These are phyloP conservation scores for Drosophila flavopinicola DNA, from an alignment of 2,888 invertebrate genomes.

Conservation along the genomic window DNA sequence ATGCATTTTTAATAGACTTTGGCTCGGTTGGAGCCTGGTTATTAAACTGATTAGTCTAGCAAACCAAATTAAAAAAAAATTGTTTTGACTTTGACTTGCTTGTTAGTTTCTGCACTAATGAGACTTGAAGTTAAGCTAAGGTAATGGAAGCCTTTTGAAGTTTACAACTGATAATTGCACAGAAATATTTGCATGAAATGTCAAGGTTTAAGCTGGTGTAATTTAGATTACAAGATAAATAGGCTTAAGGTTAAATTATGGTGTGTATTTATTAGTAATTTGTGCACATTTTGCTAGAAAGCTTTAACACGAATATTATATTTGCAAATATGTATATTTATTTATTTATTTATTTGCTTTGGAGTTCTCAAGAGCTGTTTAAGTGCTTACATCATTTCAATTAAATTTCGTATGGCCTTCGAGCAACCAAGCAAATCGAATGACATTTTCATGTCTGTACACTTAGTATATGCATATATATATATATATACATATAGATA, in stretches of 20 bases:
- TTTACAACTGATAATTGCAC: conserved; percentile 20
- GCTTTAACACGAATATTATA: no score
- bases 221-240: neutral
- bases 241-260: neutral
- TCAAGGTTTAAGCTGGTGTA: conserved; percentile 23
- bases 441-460: conserved; percentile 40
- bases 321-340: no score
- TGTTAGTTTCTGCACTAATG: neutral
- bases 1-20: conserved; percentile 51
- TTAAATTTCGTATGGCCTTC: conserved; percentile 38
- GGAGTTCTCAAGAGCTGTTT: conserved; percentile 25
- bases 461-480: conserved; percentile 5
- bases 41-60: conserved; percentile 44
- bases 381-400: conserved; percentile 44
- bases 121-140: conserved; percentile 7
- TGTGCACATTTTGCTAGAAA: no score
- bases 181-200: conserved; percentile 8
- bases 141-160: conserved; percentile 2
- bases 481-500: neutral
- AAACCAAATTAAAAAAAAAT: conserved; percentile 25
- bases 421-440: conserved; percentile 28
- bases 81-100: conserved; percentile 47
- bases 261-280: no score
- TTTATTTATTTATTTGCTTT: conserved; percentile 1
- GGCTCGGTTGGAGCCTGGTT: conserved; percentile 10